Evolutionary conservation across 2,797 vertebrate genomes (phyloP).

Genomic region (Paguma larvata): DNA sequence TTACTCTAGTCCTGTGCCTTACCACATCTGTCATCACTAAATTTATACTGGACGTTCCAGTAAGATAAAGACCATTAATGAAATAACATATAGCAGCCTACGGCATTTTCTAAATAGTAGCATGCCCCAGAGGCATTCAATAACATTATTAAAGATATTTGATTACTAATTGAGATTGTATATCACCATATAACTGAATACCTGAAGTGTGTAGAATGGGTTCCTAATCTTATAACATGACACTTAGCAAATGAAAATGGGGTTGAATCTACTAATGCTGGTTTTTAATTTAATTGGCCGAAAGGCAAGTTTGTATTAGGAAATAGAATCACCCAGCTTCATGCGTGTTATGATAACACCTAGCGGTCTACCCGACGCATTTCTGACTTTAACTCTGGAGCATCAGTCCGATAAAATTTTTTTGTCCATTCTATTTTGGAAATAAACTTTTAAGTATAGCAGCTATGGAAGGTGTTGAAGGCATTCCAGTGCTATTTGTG

Average conservation of each 20-base stretch:
- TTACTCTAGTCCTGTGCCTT: slow-evolving; percentile 74
- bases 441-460: slow-evolving; percentile 91
- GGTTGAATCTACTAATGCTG: slow-evolving; percentile 79
- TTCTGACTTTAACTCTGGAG: slow-evolving; percentile 89
- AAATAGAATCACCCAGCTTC: slow-evolving; percentile 58
- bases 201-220: slow-evolving; percentile 64
- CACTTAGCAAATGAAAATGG: slow-evolving; percentile 81
- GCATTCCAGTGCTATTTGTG: slow-evolving; percentile 95
- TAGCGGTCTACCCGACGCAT: slow-evolving; percentile 90
- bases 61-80: slow-evolving; percentile 79
- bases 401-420: slow-evolving; percentile 91
- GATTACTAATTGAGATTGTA: slow-evolving; percentile 77
- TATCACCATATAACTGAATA: slow-evolving; percentile 61
- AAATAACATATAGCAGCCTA: slow-evolving; percentile 69
- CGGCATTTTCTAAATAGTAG: slow-evolving; percentile 69
- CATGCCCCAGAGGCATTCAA: slow-evolving; percentile 67
- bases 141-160: slow-evolving; percentile 74
- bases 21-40: slow-evolving; percentile 74
- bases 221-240: slow-evolving; percentile 76
- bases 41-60: slow-evolving; percentile 71
- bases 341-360: slow-evolving; percentile 87
- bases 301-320: slow-evolving; percentile 82
- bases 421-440: slow-evolving; percentile 94
- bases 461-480: slow-evolving; percentile 95
- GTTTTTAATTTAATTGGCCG: slow-evolving; percentile 82